Percentiles rank a stretch among this genome's conserved stretches.
Evolutionary conservation across 2,888 invertebrate genomes (phyloP).

Genomic region (Biston stratarius): DNA sequence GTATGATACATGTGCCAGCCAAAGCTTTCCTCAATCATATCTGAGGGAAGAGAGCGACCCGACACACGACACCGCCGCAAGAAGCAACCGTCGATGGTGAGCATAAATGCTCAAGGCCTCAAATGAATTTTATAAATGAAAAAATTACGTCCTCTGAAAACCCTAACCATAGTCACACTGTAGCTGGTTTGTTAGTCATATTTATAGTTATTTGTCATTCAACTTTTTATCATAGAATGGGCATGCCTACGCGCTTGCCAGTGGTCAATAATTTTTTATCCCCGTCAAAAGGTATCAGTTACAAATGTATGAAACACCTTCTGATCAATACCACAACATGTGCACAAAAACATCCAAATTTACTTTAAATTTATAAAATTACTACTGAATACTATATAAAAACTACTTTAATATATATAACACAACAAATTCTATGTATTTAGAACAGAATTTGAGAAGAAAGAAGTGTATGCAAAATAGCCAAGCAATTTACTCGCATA

Average conservation of each 20-base stretch:
- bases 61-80: too few species aligned
- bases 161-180: constrained; percentile 45
- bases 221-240: constrained; percentile 58
- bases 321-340: not conserved
- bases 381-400: not conserved
- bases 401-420: not conserved
- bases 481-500: too few species aligned
- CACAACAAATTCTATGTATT: not conserved
- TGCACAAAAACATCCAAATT: constrained; percentile 13
- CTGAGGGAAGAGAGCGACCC: too few species aligned
- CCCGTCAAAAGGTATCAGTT: constrained; percentile 39
- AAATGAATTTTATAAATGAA: not conserved
- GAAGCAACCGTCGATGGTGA: too few species aligned
- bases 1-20: too few species aligned
- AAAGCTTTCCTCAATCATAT: too few species aligned
- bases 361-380: not conserved
- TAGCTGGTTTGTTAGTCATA: constrained; percentile 51
- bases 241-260: constrained; percentile 60
- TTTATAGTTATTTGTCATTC: constrained; percentile 45
- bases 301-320: constrained; percentile 39
- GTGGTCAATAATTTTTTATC: constrained; percentile 57
- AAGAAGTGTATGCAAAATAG: too few species aligned
- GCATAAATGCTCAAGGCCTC: too few species aligned
- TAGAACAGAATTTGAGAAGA: not conserved
- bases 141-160: constrained; percentile 15